Conservation (phyloP, 2,113 vertebrate species). For the Leptobrachium leishanense region DNA sequence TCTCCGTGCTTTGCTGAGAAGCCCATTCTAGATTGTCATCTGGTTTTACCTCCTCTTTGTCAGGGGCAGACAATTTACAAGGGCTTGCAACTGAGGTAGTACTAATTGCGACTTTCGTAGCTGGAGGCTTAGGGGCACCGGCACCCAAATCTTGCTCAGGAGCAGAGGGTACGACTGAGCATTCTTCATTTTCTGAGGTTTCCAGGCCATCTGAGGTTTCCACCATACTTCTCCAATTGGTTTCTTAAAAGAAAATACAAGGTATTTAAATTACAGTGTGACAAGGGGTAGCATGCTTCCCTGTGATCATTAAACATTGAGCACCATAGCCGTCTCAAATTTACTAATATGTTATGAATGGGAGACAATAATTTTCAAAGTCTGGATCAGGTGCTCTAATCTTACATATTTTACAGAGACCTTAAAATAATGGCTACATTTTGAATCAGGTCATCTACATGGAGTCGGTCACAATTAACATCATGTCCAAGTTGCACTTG, state of each 20-base stretch:
- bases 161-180: slow-evolving; percentile 56
- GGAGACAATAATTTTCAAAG: too few relatives aligned
- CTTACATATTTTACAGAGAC: too few relatives aligned
- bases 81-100: slow-evolving; percentile 57
- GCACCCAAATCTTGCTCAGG: slow-evolving; percentile 58
- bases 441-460: too few relatives aligned
- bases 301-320: too few relatives aligned
- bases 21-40: slow-evolving; percentile 94
- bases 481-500: too few relatives aligned
- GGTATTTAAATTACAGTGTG: slow-evolving; percentile 13
- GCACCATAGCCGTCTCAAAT: too few relatives aligned
- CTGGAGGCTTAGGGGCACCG: slow-evolving; percentile 55
- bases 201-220: slow-evolving; percentile 88
- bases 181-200: slow-evolving; percentile 76
- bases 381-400: too few relatives aligned
- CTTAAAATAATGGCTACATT: too few relatives aligned
- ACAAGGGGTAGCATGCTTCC: neutral
- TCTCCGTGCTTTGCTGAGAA: slow-evolving; percentile 96
- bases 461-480: too few relatives aligned
- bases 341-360: too few relatives aligned
- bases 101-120: slow-evolving; percentile 38
- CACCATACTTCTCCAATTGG: slow-evolving; percentile 97
- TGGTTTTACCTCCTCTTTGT: slow-evolving; percentile 80
- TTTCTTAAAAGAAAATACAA: slow-evolving; percentile 72
- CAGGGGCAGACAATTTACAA: slow-evolving; percentile 59